Percentiles rank a stretch among this genome's conserved stretches.
phyloP scores from a whole-genome alignment of 2,888 invertebrate species.

The Pediacus dermestoides region DNA sequence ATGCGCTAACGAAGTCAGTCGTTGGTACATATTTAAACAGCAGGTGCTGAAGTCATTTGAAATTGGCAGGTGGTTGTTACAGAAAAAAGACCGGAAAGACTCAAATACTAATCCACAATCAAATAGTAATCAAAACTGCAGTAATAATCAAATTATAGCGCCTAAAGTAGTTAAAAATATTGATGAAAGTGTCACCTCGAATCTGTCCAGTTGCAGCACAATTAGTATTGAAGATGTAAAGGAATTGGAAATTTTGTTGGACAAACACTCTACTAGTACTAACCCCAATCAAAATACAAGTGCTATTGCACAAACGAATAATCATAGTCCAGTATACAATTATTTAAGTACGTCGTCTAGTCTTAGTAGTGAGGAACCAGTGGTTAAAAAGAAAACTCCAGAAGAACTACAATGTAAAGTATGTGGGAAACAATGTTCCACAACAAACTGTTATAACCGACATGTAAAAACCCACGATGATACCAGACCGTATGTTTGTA shows the following conservation, averaged over 20 bases:
- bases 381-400: slow-evolving; percentile 6
- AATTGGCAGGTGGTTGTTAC: slow-evolving; percentile 26
- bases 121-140: too few species aligned
- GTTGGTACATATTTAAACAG: slow-evolving; percentile 31
- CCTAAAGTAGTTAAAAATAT: too few species aligned
- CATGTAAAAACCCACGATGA: slow-evolving; percentile 29
- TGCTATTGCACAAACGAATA: too few species aligned
- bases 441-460: slow-evolving; percentile 28
- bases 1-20: slow-evolving; percentile 29
- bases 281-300: slow-evolving; percentile 2
- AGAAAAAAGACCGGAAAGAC: slow-evolving; percentile 20
- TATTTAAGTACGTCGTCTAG: neutral
- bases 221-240: neutral
- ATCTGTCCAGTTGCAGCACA: too few species aligned
- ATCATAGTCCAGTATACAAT: neutral
- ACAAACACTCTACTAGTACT: neutral
- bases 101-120: too few species aligned
- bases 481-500: slow-evolving; percentile 25
- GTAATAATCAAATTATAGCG: too few species aligned
- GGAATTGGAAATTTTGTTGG: neutral
- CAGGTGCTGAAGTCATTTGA: slow-evolving; percentile 29
- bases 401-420: slow-evolving; percentile 18
- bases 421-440: slow-evolving; percentile 26
- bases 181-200: too few species aligned
- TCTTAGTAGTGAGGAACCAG: neutral